Evolutionary conservation across 1,140 invertebrate genomes (phyloP).

Genomic region (Acromyrmex heyeri): DNA sequence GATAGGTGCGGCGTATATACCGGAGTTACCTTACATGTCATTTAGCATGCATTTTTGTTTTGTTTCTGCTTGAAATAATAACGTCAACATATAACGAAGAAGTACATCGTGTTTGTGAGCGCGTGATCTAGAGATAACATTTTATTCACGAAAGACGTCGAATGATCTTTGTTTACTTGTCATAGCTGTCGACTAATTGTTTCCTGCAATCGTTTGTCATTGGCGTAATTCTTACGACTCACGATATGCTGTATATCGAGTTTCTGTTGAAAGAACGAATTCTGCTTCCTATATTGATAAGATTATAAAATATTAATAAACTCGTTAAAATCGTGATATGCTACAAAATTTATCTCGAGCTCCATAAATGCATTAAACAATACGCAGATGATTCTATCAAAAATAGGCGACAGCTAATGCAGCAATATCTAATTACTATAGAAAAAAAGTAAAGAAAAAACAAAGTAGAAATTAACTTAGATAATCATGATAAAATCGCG

Average conservation of each 20-base stretch:
- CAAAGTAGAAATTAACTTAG: not conserved
- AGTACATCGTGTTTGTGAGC: not conserved
- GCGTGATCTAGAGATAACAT: slow-evolving; percentile 6
- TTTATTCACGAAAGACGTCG: slow-evolving; percentile 9
- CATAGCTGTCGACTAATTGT: slow-evolving; percentile 37
- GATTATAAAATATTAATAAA: not conserved
- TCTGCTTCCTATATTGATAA: not conserved
- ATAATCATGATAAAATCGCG: not conserved
- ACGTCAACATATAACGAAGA: slow-evolving; percentile 14
- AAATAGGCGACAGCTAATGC: not conserved
- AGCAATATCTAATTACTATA: not conserved
- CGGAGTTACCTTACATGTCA: not conserved
- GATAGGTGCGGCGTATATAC: too few species aligned
- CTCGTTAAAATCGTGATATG: not conserved
- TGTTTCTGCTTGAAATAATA: not conserved
- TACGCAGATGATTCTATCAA: not conserved
- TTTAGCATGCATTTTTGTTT: not conserved
- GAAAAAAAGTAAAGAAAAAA: slow-evolving; percentile 19
- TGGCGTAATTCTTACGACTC: not conserved
- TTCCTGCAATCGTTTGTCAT: slow-evolving; percentile 36
- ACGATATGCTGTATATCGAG: not conserved
- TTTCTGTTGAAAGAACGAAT: not conserved
- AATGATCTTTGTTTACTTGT: slow-evolving; percentile 22
- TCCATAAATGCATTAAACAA: not conserved
- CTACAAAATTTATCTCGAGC: not conserved